Base-by-base conservation (phyloP, 2,113 vertebrate species). In the Spea multiplicata region DNA sequence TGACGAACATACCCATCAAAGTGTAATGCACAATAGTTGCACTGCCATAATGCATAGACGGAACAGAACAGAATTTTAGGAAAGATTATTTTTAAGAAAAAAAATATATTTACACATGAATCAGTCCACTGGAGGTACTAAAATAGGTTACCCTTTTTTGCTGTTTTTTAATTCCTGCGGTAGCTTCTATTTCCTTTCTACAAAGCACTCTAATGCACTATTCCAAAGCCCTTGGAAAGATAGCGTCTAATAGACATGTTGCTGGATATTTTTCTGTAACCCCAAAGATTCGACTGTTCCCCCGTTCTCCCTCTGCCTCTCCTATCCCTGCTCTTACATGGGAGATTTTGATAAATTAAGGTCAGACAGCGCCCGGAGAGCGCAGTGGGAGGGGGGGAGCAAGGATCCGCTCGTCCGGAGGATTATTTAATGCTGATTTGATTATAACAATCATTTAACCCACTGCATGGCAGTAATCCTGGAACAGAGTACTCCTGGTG, bases 371-470 rank as follows among this genome's bases (percentile, higher is more conserved):
- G 70, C 76, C 76, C 49, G 49, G 70, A 72, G 68, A 72, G 47
- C 4, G 61, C 30, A 4, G 55, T 14, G 59, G 10, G 13, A 59
- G 45, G 72, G n/a, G 13, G 57, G 49, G 46, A 55, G 2, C 0
- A 48, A 10, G n/a, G 49, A 45, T 45, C 13, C 76, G 8, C 59
- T 64, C 17, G 59, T 46, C 17, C 48, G 16, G 59, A 46, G 70
- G 76, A 79, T 79, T 79, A 79, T 73, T 66, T 66, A 66, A 73
- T 66, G 61, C 76, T 73, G 70, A 79, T 79, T 79, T 72, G 47
- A 78, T 78, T 78, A 79, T 73, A 73, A 65, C 70, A 66, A 73
- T 79, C 76, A 57, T 50, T 48, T 49, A 57, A 62, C 7, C 14
- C 48, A 45, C 44, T 16, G 48, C 69, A 44, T 9, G 30, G 46